Conservation (phyloP, 2,888 invertebrate genomes). For the Keiferia lycopersicella region DNA sequence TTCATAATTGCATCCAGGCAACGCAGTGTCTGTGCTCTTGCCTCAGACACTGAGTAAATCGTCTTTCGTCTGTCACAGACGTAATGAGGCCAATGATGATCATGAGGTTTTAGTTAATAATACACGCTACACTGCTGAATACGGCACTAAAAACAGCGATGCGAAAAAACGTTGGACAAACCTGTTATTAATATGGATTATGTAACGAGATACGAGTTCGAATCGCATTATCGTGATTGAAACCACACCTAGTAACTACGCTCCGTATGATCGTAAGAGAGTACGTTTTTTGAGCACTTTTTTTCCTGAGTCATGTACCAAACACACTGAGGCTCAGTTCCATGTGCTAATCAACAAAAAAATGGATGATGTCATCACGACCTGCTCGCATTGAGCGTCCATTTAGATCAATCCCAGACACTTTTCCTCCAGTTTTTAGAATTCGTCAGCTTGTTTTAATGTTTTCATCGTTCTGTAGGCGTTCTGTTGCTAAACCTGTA, state of each 20-base stretch:
- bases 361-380: slow-evolving; percentile 58
- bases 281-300: slow-evolving; percentile 36
- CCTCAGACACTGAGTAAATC: no score
- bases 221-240: slow-evolving; percentile 33
- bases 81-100: no score
- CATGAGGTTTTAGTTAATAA: neutral
- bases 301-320: slow-evolving; percentile 45
- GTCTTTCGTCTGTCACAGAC: no score
- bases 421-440: slow-evolving; percentile 38
- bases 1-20: no score
- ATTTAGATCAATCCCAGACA: slow-evolving; percentile 37
- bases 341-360: slow-evolving; percentile 57
- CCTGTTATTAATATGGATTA: slow-evolving; percentile 29
- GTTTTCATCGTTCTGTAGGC: slow-evolving; percentile 45
- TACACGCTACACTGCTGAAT: neutral
- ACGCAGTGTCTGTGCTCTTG: no score
- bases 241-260: slow-evolving; percentile 46
- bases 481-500: slow-evolving; percentile 47
- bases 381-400: slow-evolving; percentile 42
- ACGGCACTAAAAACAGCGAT: slow-evolving; percentile 1
- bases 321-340: slow-evolving; percentile 43
- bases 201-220: slow-evolving; percentile 32
- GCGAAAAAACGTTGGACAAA: neutral
- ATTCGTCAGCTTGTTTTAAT: slow-evolving; percentile 43
- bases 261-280: slow-evolving; percentile 28